Conservation (phyloP, 2,113 vertebrate species). For the Pogonocichla stellata region DNA sequence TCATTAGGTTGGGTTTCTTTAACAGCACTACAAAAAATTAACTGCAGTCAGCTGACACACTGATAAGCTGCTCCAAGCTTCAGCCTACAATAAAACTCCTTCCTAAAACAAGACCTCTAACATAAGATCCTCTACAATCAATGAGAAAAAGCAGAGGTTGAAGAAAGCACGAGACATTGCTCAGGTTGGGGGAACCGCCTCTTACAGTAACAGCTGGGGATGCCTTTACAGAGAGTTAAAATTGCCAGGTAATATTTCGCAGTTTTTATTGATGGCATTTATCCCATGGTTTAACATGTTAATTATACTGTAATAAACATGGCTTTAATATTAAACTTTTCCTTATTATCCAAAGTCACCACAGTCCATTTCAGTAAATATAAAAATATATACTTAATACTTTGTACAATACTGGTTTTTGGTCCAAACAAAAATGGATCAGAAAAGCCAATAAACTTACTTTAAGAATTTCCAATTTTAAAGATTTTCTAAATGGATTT, state of each 20-base stretch:
- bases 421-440: conserved; percentile 99
- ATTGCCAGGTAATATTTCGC: conserved; percentile 74
- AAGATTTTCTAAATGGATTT: conserved; percentile 99
- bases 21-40: neutral
- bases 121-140: neutral
- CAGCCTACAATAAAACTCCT: neutral
- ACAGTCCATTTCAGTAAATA: conserved; percentile 99
- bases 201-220: neutral
- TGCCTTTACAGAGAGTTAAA: conserved; percentile 15
- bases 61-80: neutral
- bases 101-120: neutral
- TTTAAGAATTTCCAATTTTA: conserved; percentile 99
- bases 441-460: conserved; percentile 99
- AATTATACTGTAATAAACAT: conserved; percentile 99
- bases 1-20: neutral
- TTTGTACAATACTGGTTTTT: conserved; percentile 99
- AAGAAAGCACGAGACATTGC: rapidly evolving
- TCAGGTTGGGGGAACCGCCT: rapidly evolving
- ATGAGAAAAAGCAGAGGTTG: neutral
- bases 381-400: conserved; percentile 99
- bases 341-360: conserved; percentile 99
- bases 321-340: conserved; percentile 99
- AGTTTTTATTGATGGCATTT: conserved; percentile 99
- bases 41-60: neutral
- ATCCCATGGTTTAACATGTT: conserved; percentile 98